Base-by-base conservation (phyloP, 2,797 vertebrate species). In the Catamblyrhynchus diadema region DNA sequence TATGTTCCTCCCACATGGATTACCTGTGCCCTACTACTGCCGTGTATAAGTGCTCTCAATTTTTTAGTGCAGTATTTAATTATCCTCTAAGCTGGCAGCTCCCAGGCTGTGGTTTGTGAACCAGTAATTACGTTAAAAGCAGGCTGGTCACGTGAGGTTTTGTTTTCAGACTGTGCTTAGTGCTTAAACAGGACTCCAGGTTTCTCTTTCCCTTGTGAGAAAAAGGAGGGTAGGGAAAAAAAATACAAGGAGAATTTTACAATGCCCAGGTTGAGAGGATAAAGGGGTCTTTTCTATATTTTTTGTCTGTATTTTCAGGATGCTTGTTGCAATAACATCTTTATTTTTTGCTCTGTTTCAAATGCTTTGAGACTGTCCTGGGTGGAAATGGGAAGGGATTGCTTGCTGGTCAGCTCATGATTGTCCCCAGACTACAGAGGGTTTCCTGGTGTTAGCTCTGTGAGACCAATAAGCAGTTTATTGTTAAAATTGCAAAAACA, bases 61-160 rank as follows among this genome's bases (percentile, higher is more conserved):
- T 83, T 81, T 94, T 79, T 35, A 54, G 57, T 79, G 62, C 37
- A 65, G 1, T 75, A 71, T 67, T 86, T 89, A 78, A 64, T 88
- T 90, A 48, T 70, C 44, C 21, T 60, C 25, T 30, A 41, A 87
- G 69, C 37, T 77, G 33, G 69, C 37, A 1, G 65, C 54, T 92
- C 56, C 59, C 60, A 35, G 47, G 32, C 77, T 80, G 51, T 79
- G 62, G 54, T 79, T 90, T 94, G 27, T 56, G 62, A 47, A 32
- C 19, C 42, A 48, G 44, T 72, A 75, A 59, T 94, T 91, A 56
- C 42, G 30, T 75, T 64, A 78, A 93, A 81, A 95, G 72, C 78
- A 74, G 75, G 25, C 53, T 59, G 75, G 48, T 88, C 81, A 47
- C 2, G 0, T 78, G 65, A 88, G 72, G 54, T 35, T 81, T 82